Evolutionary conservation across 2,797 vertebrate species (phyloP).

Genomic region (Sardinella longiceps): DNA sequence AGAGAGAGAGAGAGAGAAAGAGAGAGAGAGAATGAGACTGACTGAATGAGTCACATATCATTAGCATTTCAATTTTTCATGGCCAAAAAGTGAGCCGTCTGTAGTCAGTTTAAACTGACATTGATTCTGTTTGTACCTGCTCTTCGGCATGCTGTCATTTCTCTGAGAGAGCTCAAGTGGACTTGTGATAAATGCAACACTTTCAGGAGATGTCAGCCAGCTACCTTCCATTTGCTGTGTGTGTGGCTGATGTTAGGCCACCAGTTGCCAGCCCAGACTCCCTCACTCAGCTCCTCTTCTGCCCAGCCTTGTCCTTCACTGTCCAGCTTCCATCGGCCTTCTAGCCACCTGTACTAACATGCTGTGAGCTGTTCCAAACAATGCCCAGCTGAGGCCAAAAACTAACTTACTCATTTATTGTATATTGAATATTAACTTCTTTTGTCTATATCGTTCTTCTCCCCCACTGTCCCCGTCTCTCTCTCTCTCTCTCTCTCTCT

Average conservation of each 20-base stretch:
- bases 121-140: slow-evolving; percentile 6
- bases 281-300: background rate
- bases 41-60: slow-evolving; percentile 45
- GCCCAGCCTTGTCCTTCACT: background rate
- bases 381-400: too few species aligned
- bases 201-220: background rate
- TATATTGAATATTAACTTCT: too few species aligned
- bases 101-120: slow-evolving; percentile 9
- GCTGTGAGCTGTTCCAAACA: background rate
- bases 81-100: slow-evolving; percentile 24
- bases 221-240: background rate
- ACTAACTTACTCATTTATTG: too few species aligned
- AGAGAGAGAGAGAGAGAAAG: slow-evolving; percentile 48
- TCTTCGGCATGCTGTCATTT: background rate
- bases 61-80: slow-evolving; percentile 44
- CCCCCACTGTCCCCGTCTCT: too few species aligned
- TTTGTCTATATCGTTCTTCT: too few species aligned
- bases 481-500: background rate
- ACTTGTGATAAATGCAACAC: slow-evolving; percentile 7
- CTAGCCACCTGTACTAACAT: background rate
- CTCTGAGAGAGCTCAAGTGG: background rate
- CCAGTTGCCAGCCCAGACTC: background rate
- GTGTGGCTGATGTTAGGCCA: background rate
- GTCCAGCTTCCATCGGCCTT: background rate
- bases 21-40: slow-evolving; percentile 45